Percentiles rank a stretch among this genome's conserved stretches.
Evolutionary conservation across 2,888 invertebrate species (phyloP).

Genomic region (Stenolophus ochropezus): DNA sequence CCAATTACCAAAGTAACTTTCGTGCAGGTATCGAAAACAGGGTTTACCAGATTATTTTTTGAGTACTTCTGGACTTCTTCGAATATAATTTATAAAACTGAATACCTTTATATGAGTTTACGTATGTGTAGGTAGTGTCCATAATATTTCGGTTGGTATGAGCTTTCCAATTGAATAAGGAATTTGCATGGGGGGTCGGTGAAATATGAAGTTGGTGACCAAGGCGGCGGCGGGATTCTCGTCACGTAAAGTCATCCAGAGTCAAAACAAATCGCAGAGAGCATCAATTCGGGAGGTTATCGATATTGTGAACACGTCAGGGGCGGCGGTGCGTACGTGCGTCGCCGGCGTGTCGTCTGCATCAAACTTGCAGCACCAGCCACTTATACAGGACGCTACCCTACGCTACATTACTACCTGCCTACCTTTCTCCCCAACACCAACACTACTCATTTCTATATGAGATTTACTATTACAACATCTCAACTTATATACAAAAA

Average conservation of each 20-base stretch:
- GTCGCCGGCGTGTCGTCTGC: conserved; percentile 21
- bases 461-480: too few relatives aligned
- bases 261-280: conserved; percentile 69
- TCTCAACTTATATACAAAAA: too few relatives aligned
- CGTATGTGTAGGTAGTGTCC: not conserved
- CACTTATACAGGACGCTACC: not conserved
- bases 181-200: not conserved
- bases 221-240: conserved; percentile 15
- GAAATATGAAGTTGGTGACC: not conserved
- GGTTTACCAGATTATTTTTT: too few relatives aligned
- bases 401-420: not conserved
- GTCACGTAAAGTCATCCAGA: conserved; percentile 49
- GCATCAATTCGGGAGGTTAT: conserved; percentile 70
- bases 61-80: too few relatives aligned
- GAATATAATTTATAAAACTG: too few relatives aligned
- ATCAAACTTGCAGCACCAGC: conserved; percentile 37
- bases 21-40: too few relatives aligned
- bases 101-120: too few relatives aligned
- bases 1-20: too few relatives aligned
- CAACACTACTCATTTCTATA: too few relatives aligned
- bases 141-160: not conserved
- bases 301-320: conserved; percentile 67
- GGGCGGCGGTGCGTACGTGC: conserved; percentile 28
- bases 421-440: too few relatives aligned
- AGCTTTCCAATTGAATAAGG: not conserved